Evolutionary conservation across 2,113 vertebrate species (phyloP), one percentile per base, ranked within the genome.

Genomic region (Chionodraco myersi): DNA sequence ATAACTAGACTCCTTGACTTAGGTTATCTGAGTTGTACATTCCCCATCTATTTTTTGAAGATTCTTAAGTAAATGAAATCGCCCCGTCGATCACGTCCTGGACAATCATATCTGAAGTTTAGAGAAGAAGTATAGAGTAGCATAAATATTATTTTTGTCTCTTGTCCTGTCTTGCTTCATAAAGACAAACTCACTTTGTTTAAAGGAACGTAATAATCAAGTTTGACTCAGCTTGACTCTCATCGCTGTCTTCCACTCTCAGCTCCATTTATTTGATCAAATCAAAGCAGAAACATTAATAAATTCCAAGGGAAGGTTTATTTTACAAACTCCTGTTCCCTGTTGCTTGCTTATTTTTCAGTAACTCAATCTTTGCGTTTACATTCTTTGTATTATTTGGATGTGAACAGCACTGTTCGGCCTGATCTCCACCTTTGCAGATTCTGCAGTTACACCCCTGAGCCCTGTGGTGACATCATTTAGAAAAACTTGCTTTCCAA

Each of bases 361-460:
- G 84, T 76, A 91, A 92, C 80, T 60, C 62, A 66, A 90, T 83
- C 82, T 84, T 79, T 74, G 30, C 26, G 77, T 87, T 88, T 72
- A 81, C 78, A 86, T 87, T 92, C 82, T 82, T 74, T 49, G 63
- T 52, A 5, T 57, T 63, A 13, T 76, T 76, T 76, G 64, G 66
- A 63, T 66, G 56, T 66, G 59, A 59, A 72, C 61, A 26, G 56
- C 59, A 68, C 48, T n/a, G 6, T 69, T 74, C 41, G 69, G 54
- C 49, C 62, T 56, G n/a, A 57, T 72, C 64, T 59, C 59, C 68
- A 76, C 62, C 60, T 72, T 72, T 63, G 48, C 54, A 77, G 61
- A 79, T 60, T 73, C 72, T 56, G 56, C 68, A n/a, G 53, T 62
- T 84, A 72, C 76, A 75, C 71, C 73, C 80, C 49, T 59, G 21